Evolutionary conservation across 2,113 vertebrate genomes (phyloP), one percentile per base, ranked within the genome.

Genomic region (Scomber japonicus): DNA sequence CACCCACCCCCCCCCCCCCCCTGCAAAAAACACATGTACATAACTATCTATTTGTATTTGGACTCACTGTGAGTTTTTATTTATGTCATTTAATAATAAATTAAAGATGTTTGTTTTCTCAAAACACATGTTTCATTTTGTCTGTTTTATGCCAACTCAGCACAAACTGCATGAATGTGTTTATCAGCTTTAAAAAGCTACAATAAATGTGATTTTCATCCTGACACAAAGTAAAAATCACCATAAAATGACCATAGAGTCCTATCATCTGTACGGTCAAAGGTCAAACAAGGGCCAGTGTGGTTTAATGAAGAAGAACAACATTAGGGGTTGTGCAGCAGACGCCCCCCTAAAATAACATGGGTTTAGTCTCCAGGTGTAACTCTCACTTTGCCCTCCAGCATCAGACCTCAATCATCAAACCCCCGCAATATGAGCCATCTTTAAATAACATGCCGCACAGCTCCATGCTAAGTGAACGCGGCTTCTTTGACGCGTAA

Each of bases 81-180:
- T 95, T 95, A 95, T 95, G 92, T 94, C 88, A 88, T 94, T 92
- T 92, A 95, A 94, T 93, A 95, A 94, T 95, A 95, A 95, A 95
- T 95, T 94, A 94, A 95, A 90, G 59, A 67, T 81, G 71, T 88
- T 83, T 84, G 82, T 91, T 90, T 91, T 90, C 82, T 91, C 75
- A 85, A 82, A 71, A 17, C 4, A 24, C n/a, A 40, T 11, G 12
- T 62, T 64, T 49, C 0, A 2, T 61, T 35, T 27, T 35, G 3
- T 53, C 57, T 53, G 12, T 65, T 73, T 61, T 11, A 1, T 56
- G 4, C 2, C 0, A 1, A 30, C 9, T 2, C 11, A 30, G 10
- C 5, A 44, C 0, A 0, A 15, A 53, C 4, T 15, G 9, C 19
- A 44, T 11, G 4, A 45, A 7, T n/a, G 15, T 5, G 15, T 51